phyloP scores from a whole-genome alignment of 2,888 invertebrate species.

The Dynastes hyllus region DNA sequence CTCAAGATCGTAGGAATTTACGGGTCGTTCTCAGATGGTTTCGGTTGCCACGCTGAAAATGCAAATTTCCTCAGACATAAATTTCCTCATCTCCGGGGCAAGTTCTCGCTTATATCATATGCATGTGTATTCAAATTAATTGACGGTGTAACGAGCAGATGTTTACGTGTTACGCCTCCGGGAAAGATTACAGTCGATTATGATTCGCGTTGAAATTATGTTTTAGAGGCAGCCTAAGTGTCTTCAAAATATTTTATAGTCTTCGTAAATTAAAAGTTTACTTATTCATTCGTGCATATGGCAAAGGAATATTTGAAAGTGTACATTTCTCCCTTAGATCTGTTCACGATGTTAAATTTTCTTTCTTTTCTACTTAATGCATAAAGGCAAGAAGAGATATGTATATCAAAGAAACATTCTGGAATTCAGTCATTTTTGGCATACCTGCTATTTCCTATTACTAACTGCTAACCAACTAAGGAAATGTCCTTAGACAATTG shows the following conservation, averaged over 20 bases:
- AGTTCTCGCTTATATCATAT: slow-evolving; percentile 30
- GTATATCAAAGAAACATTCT: too few relatives aligned
- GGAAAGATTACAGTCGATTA: slow-evolving; percentile 20
- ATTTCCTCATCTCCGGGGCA: slow-evolving; percentile 33
- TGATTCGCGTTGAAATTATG: slow-evolving; percentile 4
- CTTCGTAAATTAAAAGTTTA: too few relatives aligned
- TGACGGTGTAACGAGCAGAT: slow-evolving; percentile 28
- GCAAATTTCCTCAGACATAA: slow-evolving; percentile 44
- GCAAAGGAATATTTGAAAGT: too few relatives aligned
- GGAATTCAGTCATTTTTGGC: too few relatives aligned
- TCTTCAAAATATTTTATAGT: not conserved
- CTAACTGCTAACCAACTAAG: too few relatives aligned
- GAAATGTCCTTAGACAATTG: too few relatives aligned
- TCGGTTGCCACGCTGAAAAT: slow-evolving; percentile 33
- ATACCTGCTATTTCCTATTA: too few relatives aligned
- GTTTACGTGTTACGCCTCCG: slow-evolving; percentile 20
- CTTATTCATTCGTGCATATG: too few relatives aligned
- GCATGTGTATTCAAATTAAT: slow-evolving; percentile 43
- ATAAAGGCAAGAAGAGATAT: too few relatives aligned
- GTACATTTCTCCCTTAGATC: not conserved
- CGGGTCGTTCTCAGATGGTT: slow-evolving; percentile 31
- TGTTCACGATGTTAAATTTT: too few relatives aligned
- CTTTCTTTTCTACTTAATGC: too few relatives aligned
- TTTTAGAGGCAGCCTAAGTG: not conserved
- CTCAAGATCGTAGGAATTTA: slow-evolving; percentile 13